Base-by-base conservation (phyloP, 2,113 vertebrate species). In the Rostratula benghalensis region DNA sequence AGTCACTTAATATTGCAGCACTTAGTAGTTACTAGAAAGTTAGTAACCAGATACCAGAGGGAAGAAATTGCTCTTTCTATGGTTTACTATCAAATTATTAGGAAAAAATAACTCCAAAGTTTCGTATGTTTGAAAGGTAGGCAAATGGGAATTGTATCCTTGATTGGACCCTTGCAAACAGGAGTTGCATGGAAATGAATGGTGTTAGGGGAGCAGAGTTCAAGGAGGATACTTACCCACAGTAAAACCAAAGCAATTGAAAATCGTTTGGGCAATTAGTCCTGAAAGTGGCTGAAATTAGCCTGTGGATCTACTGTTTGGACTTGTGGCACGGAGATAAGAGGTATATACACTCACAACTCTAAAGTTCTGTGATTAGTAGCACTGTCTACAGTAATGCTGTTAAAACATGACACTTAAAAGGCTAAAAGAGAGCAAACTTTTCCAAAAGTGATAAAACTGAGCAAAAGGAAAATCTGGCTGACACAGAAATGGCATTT, bases 1-100 rank as follows among this genome's bases (percentile, higher is more conserved):
- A 39, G 56, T 48, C 75, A 93, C 73, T 89, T 93, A 95, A 87
- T 91, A 94, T 87, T 54, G 90, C 46, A 91, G 57, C 59, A 87
- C 61, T 93, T 68, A 67, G 23, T 57, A 93, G 71, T 75, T 95
- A 89, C 82, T 73, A 86, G 59, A 70, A n/a, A 69, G 81, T 59
- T 82, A 79, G 71, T 83, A 92, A 84, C 30, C 37, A 39, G 87
- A 95, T 84, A 84, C 11, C 39, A 76, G 39, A 33, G 31, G 69
- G 12, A 93, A 85, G 57, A 91, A 94, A 68, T 51, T 30, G 48
- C 19, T 74, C 45, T 83, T 83, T 84, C 69, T 76, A 19, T 35
- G n/a, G 31, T 79, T 93, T 93, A 63, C 35, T 56, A 73, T 89
- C 23, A 84, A 50, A 61, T 69, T 0, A 60, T 51, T 39, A 65